phyloP scores from a whole-genome alignment of 2,888 invertebrate species.

The Thereva nobilitata region DNA sequence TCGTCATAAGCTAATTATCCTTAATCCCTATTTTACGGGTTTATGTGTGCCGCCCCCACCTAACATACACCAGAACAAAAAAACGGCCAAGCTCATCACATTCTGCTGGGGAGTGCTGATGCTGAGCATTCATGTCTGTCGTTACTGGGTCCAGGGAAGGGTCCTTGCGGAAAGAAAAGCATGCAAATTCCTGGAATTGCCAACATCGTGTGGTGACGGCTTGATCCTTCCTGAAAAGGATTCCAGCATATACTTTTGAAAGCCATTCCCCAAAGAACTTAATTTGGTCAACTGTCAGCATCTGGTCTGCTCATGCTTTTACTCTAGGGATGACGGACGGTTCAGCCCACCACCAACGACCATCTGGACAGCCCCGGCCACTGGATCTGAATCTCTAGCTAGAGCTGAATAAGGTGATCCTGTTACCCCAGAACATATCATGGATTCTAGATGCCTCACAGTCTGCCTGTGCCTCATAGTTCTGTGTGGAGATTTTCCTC shows the following conservation, averaged over 20 bases:
- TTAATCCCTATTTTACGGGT: slow-evolving; percentile 37
- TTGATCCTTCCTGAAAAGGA: slow-evolving; percentile 26
- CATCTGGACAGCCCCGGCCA: slow-evolving; percentile 3
- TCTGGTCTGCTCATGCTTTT: slow-evolving; percentile 26
- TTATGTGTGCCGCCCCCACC: slow-evolving; percentile 12
- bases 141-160: too few relatives aligned
- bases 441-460: slow-evolving; percentile 31
- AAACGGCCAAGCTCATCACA: slow-evolving; percentile 7
- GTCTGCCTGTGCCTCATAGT: slow-evolving; percentile 14
- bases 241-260: slow-evolving; percentile 22
- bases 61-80: slow-evolving; percentile 17
- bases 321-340: slow-evolving; percentile 26
- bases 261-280: slow-evolving; percentile 31
- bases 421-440: slow-evolving; percentile 35
- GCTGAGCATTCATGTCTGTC: too few relatives aligned
- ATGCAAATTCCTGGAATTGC: slow-evolving; percentile 25
- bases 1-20: slow-evolving; percentile 42
- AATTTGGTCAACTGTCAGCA: slow-evolving; percentile 35
- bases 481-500: slow-evolving; percentile 34
- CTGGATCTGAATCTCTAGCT: slow-evolving; percentile 29
- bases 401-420: slow-evolving; percentile 36
- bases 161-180: slow-evolving; percentile 15
- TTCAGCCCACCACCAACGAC: too few relatives aligned
- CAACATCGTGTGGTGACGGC: slow-evolving; percentile 2
- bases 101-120: slow-evolving; percentile 1